phyloP scores from a whole-genome alignment of 2,888 invertebrate genomes.

The Monoplex corrugatus region DNA sequence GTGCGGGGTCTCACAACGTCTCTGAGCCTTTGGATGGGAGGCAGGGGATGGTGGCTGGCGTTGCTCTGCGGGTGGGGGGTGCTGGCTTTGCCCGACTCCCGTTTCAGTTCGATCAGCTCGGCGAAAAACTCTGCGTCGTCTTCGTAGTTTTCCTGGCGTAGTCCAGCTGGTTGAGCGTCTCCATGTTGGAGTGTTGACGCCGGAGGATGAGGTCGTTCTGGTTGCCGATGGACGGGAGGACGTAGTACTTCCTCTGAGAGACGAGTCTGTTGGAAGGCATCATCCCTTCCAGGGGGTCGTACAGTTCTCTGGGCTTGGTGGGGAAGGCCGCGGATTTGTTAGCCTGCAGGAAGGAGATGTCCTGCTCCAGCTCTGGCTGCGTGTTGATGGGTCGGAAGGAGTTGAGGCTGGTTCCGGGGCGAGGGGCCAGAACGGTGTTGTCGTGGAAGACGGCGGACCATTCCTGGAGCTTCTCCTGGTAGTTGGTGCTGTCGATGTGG shows the following conservation, averaged over 20 bases:
- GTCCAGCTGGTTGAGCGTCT: constrained; percentile 66
- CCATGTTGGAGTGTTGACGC: constrained; percentile 49
- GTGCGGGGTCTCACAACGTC: constrained; percentile 1
- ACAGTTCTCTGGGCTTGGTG: constrained; percentile 57
- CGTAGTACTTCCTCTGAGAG: constrained; percentile 69
- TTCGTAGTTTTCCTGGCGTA: constrained; percentile 68
- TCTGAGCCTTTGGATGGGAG: constrained; percentile 56
- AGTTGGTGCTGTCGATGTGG: constrained; percentile 45
- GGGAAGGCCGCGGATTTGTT: constrained; percentile 41
- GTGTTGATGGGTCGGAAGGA: neutral
- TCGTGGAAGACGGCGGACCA: constrained; percentile 42
- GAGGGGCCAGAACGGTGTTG: neutral
- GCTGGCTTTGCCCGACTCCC: constrained; percentile 34
- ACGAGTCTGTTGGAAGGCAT: constrained; percentile 55
- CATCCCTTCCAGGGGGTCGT: constrained; percentile 64
- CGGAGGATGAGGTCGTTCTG: constrained; percentile 33
- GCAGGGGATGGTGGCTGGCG: constrained; percentile 58
- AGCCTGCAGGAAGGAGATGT: constrained; percentile 41
- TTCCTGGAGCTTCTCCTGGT: constrained; percentile 49
- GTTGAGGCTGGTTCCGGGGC: constrained; percentile 36
- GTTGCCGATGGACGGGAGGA: constrained; percentile 67
- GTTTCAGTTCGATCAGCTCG: constrained; percentile 54
- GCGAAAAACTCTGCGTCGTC: constrained; percentile 70
- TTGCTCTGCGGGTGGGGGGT: constrained; percentile 45
- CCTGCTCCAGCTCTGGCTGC: constrained; percentile 36